A percentile compares a stretch with the other conserved stretches of the same genome.
phyloP scores from a whole-genome alignment of 1,140 invertebrate genomes.

The Tetragonula clypearis region DNA sequence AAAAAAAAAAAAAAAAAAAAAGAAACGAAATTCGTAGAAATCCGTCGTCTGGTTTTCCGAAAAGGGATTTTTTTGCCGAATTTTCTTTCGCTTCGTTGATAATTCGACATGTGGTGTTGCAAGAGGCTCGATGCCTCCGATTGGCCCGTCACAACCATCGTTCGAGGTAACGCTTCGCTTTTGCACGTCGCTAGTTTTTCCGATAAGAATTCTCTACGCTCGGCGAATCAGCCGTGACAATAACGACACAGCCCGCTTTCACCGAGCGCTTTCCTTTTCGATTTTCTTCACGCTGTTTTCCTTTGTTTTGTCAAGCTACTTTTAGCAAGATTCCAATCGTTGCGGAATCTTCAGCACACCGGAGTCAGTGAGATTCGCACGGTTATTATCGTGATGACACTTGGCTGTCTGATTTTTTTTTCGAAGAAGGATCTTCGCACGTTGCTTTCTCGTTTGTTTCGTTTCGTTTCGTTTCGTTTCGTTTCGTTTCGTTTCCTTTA shows the following conservation, averaged over 20 bases:
- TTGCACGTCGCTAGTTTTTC: conserved; percentile 53
- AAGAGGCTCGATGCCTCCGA: conserved; percentile 70
- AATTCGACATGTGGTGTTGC: conserved; percentile 72
- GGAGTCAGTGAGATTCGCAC: background rate
- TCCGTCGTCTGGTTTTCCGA: background rate
- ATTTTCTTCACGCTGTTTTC: conserved; percentile 17
- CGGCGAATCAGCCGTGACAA: conserved; percentile 32
- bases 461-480: background rate
- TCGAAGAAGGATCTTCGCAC: background rate
- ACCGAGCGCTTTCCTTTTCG: conserved; percentile 25
- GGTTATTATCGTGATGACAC: background rate
- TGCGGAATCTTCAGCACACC: background rate
- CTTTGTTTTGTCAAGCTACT: background rate
- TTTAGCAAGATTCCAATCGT: background rate
- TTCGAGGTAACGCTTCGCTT: conserved; percentile 70
- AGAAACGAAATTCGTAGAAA: background rate
- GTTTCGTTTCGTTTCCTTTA: background rate
- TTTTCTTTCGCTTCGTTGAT: background rate
- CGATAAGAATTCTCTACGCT: conserved; percentile 40
- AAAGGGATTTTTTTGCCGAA: background rate
- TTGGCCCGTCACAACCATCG: conserved; percentile 71
- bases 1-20: background rate
- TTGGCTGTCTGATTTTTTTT: background rate
- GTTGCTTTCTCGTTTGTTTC: conserved; percentile 4
- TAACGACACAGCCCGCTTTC: conserved; percentile 9